Base-by-base conservation (phyloP, 2,888 invertebrate genomes). In the Platycheirus albimanus region DNA sequence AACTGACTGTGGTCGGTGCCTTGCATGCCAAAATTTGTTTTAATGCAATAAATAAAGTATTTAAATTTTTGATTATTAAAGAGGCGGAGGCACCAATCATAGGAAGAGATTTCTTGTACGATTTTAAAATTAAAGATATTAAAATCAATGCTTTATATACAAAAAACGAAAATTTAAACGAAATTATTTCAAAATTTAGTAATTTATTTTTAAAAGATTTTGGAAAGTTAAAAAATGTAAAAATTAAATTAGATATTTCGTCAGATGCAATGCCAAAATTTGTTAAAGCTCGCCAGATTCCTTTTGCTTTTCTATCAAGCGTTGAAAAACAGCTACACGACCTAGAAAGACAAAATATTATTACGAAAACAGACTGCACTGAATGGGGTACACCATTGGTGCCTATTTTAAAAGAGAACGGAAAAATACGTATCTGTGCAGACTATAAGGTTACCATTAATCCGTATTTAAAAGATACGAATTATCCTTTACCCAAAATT, bases 401-500 rank as follows among this genome's bases (percentile, higher is more conserved):
- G n/a, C n/a, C n/a, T n/a, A n/a, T n/a, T n/a, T n/a, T n/a, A n/a
- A n/a, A n/a, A n/a, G n/a, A n/a, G n/a, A n/a, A n/a, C 45, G 45
- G 19, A 2, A 45, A 17, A 19, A 52, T 63, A n/a, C 30, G 58
- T 28, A 51, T 61, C 0, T 54, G 54, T n/a, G 67, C 36, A 17
- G 8, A 17, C 10, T 47, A 20, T 47, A 47, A 47, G 20, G 20
- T 47, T 4, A 47, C 47, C 10, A 47, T 47, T 0, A 47, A 47
- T 20, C 19, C 28, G 38, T 41, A 38, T 61, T 41, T 61, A 13
- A 71, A 36, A 56, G 38, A 58, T 13, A 49, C 56, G 47, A 67
- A 67, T 45, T 20, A 66, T 66, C 67, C 67, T 11, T 20, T 67
- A 7, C 36, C 58, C 2, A 47, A 36, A 45, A 70, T 58, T 56